Base-by-base conservation (phyloP, 2,888 invertebrate genomes). In the Drepana falcataria region DNA sequence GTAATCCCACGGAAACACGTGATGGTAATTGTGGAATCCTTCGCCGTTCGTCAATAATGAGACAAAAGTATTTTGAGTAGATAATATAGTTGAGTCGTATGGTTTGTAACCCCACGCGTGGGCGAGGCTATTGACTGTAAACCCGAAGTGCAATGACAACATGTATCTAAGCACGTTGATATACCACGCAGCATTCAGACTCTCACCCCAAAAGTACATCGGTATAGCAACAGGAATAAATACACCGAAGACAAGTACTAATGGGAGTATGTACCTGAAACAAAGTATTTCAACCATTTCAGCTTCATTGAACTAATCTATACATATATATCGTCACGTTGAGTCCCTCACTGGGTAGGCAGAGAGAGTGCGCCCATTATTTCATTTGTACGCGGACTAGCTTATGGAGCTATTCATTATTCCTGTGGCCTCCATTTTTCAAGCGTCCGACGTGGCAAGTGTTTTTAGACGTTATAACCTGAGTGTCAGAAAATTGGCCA, bases 101-200 rank as follows among this genome's bases (percentile, higher is more conserved):
- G 91, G 88, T 51, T 79, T 85, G 55, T 75, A 77, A 0, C 91
- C 91, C 75, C 81, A 86, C 35, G 83, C 65, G 71, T 94, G 94
- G 4, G 94, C 94, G 6, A 91, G 92, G 64, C 93, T 93, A 82
- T 94, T 94, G n/a, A 94, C 93, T 33, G 92, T 77, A 93, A 93
- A 94, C 6, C 72, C 69, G 2, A 87, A 83, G 75, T 94, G 92
- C 47, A 94, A 85, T 2, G 87, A 87, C 54, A 90, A 73, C 35
- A 87, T 81, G 73, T 93, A 94, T 35, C 94, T 85, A 52, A 93
- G 70, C 48, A 91, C 83, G n/a, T 68, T 72, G 0, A 85, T 68
- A 56, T 83, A 75, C 81, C 83, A 85, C 0, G 86, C 66, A 60
- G 75, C 80, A 44, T 41, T 61, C 40, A 81, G 71, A 0, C 68